Evolutionary conservation across 37 sponge, comb jelly and placozoan genomes (phyloP).

Genomic region (Cladorhizidae sp.): DNA sequence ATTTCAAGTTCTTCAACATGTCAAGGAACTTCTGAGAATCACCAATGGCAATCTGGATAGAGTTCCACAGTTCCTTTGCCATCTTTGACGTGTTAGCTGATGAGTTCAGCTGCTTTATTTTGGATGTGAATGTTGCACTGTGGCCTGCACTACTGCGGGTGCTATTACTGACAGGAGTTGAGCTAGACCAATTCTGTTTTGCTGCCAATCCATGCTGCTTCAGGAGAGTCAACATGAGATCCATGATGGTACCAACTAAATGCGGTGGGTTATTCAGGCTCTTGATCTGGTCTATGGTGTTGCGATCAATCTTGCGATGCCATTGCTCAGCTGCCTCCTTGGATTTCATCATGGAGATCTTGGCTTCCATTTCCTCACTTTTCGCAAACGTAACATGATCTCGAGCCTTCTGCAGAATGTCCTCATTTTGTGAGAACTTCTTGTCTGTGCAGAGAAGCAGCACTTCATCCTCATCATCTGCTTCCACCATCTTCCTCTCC

Average conservation of each 20-base stretch:
- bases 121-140: neutral
- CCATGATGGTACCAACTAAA: constrained; percentile 76
- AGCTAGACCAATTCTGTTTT: neutral
- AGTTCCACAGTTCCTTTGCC: constrained; percentile 71
- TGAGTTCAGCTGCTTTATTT: neutral
- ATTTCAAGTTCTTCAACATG: constrained; percentile 58
- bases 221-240: constrained; percentile 66
- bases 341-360: constrained; percentile 23
- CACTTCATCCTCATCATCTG: constrained; percentile 61
- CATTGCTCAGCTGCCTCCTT: constrained; percentile 47
- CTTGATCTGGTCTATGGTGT: constrained; percentile 81
- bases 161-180: neutral
- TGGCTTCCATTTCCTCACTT: constrained; percentile 55
- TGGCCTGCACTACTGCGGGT: neutral
- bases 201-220: constrained; percentile 25
- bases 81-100: no score
- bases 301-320: constrained; percentile 79
- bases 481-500: constrained; percentile 44
- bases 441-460: constrained; percentile 20
- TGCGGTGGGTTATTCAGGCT: constrained; percentile 71
- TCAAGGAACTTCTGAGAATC: constrained; percentile 87
- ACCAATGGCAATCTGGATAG: constrained; percentile 73
- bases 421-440: constrained; percentile 51
- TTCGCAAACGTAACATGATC: constrained; percentile 34
- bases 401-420: constrained; percentile 17